Conservation (phyloP, 2,888 invertebrate species). For the Gnatocerus cornutus region DNA sequence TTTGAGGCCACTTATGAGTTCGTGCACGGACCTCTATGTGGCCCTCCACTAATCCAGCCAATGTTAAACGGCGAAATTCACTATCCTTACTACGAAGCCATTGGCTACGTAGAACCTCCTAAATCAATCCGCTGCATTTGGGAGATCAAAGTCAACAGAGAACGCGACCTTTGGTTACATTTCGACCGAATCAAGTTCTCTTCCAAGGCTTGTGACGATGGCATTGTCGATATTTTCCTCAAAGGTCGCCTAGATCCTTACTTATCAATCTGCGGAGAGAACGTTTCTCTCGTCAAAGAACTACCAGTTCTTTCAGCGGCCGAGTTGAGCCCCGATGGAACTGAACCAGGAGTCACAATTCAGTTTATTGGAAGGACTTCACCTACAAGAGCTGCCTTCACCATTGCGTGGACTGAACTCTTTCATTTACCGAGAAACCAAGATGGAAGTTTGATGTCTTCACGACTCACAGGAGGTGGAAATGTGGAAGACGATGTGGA, state of each 20-base stretch:
- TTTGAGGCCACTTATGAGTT: constrained; percentile 93
- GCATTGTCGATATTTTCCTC: constrained; percentile 85
- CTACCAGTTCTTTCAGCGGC: constrained; percentile 86
- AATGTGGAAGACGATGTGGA: constrained; percentile 69
- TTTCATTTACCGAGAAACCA: constrained; percentile 89
- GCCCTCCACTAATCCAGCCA: constrained; percentile 86
- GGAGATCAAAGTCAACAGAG: constrained; percentile 83
- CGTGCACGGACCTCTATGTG: constrained; percentile 91
- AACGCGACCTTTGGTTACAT: constrained; percentile 89
- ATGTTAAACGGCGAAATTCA: constrained; percentile 90
- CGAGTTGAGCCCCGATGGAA: constrained; percentile 80
- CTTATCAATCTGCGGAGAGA: constrained; percentile 89
- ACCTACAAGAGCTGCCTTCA: constrained; percentile 88
- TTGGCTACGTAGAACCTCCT: constrained; percentile 80
- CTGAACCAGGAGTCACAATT: constrained; percentile 64
- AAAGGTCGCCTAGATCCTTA: constrained; percentile 79
- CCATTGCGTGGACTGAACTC: constrained; percentile 92
- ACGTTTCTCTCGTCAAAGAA: constrained; percentile 86
- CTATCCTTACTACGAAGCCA: constrained; percentile 88
- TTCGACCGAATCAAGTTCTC: constrained; percentile 91
- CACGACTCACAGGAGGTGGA: constrained; percentile 80
- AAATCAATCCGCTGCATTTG: constrained; percentile 75
- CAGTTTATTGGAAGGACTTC: constrained; percentile 83
- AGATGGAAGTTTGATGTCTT: constrained; percentile 85
- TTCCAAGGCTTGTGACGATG: constrained; percentile 89